Base-by-base conservation (phyloP, 2,888 invertebrate species). In the Yponomeuta malinellus region DNA sequence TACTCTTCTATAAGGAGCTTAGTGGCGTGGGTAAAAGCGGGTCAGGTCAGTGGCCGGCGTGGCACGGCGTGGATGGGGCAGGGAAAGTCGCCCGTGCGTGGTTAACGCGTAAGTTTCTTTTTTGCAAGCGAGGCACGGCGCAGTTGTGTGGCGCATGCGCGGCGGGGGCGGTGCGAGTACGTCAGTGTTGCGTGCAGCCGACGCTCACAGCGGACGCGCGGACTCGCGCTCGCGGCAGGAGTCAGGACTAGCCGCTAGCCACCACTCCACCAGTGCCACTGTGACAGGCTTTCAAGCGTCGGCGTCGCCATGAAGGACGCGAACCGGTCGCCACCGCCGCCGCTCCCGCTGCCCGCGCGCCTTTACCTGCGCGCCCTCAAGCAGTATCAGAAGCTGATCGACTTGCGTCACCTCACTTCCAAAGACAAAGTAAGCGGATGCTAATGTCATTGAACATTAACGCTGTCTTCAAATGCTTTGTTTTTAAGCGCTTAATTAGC, bases 311-410 rank as follows among this genome's bases (percentile, higher is more conserved):
- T 71, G 71, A 70, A 68, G 63, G 71, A 71, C 70, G 84, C 88
- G 76, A 89, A 87, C 76, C 85, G 90, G 76, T 86, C 89, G 77
- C 85, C 89, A 76, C 85, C 89, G 82, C 82, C 52, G 52, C 67
- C 89, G 75, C 76, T 80, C 73, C 76, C 84, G 71, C 80, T 89
- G 71, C 88, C 93, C 67, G 92, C 93, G 76, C 85, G 93, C 73
- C 85, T 94, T 71, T 94, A 93, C 82, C 83, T 93, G 78, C 87
- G 94, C 74, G 94, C 94, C 73, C 93, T 94, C 48, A 93, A 94
- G 72, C 94, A 94, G 82, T 94, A 94, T 81, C 94, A 94, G 80
- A 93, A 93, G 81, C 88, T 94, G 73, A 86, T 94, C 75, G 93
- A 94, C 82, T 85, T 93, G 73, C 92, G 90, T 79, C 92, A 93